phyloP scores from a whole-genome alignment of 1,140 invertebrate genomes.

The Cheumatopsyche charites region DNA sequence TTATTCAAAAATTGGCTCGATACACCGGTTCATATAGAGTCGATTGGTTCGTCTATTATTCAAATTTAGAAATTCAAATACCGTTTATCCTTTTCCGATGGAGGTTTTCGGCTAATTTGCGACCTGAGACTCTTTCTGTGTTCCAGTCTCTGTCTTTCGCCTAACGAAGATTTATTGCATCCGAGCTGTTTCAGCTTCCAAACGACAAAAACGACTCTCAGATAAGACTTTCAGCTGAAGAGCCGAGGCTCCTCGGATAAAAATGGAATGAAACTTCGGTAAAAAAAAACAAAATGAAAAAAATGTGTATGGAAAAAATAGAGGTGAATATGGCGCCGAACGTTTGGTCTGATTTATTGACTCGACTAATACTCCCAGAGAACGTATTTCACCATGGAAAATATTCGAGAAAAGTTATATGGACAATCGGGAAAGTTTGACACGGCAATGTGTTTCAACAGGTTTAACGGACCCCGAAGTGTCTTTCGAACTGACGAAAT shows the following conservation, averaged over 20 bases:
- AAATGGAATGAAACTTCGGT: too few relatives aligned
- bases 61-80: background rate
- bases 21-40: too few relatives aligned
- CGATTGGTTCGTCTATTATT: too few relatives aligned
- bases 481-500: too few relatives aligned
- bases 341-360: conserved; percentile 10
- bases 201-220: conserved; percentile 17
- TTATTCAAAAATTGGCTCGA: too few relatives aligned
- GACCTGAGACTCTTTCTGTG: conserved; percentile 1
- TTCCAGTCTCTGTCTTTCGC: background rate
- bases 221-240: conserved; percentile 1
- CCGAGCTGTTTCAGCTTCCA: background rate
- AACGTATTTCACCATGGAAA: too few relatives aligned
- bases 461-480: too few relatives aligned
- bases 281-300: too few relatives aligned
- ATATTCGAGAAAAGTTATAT: too few relatives aligned
- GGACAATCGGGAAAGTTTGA: too few relatives aligned
- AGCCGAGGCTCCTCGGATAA: too few relatives aligned
- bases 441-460: too few relatives aligned
- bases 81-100: background rate
- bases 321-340: background rate
- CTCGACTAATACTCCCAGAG: background rate
- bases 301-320: background rate
- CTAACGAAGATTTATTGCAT: conserved; percentile 31
- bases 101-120: background rate